Conservation (phyloP, 2,113 vertebrate species). For the Raja brachyura region DNA sequence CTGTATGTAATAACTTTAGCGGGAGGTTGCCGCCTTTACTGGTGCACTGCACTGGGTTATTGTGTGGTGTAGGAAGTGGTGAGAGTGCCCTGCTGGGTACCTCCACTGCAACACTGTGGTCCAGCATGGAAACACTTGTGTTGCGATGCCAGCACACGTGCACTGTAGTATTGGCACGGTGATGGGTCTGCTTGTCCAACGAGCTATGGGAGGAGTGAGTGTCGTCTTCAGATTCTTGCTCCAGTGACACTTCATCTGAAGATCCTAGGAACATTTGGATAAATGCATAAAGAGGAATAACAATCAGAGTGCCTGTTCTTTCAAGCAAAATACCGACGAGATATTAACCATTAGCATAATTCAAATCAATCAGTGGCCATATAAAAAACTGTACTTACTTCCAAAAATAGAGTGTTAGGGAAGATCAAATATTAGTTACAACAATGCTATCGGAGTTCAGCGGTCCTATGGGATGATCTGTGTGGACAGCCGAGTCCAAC, state of each 20-base stretch:
- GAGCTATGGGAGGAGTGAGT: constrained; percentile 66
- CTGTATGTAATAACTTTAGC: neutral
- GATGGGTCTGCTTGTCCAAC: constrained; percentile 75
- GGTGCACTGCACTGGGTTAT: constrained; percentile 1
- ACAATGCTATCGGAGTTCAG: too few species aligned
- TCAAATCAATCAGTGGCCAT: neutral
- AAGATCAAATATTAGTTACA: neutral
- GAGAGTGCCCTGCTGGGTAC: constrained; percentile 55
- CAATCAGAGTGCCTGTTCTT: neutral
- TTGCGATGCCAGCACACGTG: constrained; percentile 95
- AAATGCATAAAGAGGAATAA: constrained; percentile 36
- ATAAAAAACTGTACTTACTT: neutral
- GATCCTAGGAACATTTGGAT: constrained; percentile 64
- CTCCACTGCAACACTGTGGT: constrained; percentile 85
- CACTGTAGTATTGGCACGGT: constrained; percentile 82
- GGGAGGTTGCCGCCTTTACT: neutral
- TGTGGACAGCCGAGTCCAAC: too few species aligned
- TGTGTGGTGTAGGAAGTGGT: neutral
- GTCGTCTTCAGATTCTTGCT: constrained; percentile 81
- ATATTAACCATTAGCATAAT: neutral
- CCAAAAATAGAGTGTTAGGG: neutral
- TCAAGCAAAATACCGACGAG: neutral
- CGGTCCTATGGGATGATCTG: neutral
- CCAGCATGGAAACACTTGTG: constrained; percentile 88
- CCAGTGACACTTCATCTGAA: constrained; percentile 72